phyloP scores from a whole-genome alignment of 1,140 invertebrate genomes.

The Platyura marginata region DNA sequence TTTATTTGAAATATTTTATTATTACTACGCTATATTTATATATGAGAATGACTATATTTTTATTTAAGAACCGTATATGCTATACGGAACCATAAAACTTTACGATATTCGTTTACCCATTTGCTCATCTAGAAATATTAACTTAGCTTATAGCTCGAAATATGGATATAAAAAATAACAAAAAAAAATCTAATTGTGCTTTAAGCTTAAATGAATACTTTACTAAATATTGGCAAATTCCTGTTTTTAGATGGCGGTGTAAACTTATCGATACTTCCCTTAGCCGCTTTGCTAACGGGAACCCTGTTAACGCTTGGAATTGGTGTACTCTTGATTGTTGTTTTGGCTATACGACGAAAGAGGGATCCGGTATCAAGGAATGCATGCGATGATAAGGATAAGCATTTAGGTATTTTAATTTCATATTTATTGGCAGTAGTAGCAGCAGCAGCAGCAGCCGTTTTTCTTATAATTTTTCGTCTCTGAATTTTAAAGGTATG shows the following conservation, averaged over 20 bases:
- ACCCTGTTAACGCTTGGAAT: constrained; percentile 39
- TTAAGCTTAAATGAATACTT: no score
- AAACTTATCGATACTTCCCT: constrained; percentile 36
- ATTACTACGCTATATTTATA: no score
- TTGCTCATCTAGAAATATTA: no score
- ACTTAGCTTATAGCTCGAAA: no score
- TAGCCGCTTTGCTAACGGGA: constrained; percentile 37
- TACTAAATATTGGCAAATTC: not conserved
- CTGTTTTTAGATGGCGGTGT: constrained; percentile 33
- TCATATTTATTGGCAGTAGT: not conserved
- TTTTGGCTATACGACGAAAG: constrained; percentile 29
- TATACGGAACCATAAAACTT: no score
- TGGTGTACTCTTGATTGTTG: constrained; percentile 37
- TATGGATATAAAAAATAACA: no score
- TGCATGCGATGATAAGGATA: constrained; percentile 27
- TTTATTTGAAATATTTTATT: no score
- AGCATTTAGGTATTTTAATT: constrained; percentile 29
- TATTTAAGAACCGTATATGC: no score
- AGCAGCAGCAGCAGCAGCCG: no score
- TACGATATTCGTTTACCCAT: no score
- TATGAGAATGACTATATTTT: no score
- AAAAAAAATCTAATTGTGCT: no score
- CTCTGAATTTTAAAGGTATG: constrained; percentile 18
- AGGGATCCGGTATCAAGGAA: constrained; percentile 18
- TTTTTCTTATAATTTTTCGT: not conserved